Percentiles rank a stretch among this genome's conserved stretches.
Evolutionary conservation across 2,797 vertebrate species (phyloP).

Genomic region (Bucorvus abyssinicus): DNA sequence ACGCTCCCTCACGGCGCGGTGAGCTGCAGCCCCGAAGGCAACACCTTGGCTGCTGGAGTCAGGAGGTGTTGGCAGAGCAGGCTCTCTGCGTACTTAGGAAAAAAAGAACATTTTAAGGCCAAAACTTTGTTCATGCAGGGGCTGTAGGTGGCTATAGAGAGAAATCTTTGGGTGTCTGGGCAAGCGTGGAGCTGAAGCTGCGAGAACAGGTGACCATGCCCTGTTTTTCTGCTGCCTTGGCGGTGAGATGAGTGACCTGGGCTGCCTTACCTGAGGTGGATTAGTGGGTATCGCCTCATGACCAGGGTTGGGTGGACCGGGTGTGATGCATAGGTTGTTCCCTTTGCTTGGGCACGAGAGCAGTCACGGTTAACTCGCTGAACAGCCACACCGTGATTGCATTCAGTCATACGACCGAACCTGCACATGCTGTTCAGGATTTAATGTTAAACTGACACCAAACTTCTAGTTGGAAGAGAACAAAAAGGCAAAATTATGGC

Average conservation of each 20-base stretch:
- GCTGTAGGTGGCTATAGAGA: neutral
- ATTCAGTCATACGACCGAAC: neutral
- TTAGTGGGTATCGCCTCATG: neutral
- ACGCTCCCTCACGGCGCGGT: neutral
- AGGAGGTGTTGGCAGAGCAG: neutral
- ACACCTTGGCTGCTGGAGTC: neutral
- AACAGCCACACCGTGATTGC: accelerated
- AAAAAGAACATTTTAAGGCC: neutral
- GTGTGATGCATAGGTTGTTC: neutral
- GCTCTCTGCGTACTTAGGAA: neutral
- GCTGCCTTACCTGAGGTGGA: neutral
- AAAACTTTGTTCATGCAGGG: neutral
- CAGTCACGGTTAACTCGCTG: neutral
- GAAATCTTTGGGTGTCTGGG: neutral
- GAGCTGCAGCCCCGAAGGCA: neutral
- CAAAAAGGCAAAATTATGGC: neutral
- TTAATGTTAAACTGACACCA: neutral
- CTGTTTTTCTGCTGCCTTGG: neutral
- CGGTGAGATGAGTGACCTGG: neutral
- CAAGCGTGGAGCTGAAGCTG: neutral
- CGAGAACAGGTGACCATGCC: neutral
- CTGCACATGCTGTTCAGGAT: neutral
- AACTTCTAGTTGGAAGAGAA: neutral
- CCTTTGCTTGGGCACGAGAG: neutral
- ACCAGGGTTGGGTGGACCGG: neutral